Conservation (phyloP, 2,113 vertebrate species). For the Oncorhynchus clarkii region DNA sequence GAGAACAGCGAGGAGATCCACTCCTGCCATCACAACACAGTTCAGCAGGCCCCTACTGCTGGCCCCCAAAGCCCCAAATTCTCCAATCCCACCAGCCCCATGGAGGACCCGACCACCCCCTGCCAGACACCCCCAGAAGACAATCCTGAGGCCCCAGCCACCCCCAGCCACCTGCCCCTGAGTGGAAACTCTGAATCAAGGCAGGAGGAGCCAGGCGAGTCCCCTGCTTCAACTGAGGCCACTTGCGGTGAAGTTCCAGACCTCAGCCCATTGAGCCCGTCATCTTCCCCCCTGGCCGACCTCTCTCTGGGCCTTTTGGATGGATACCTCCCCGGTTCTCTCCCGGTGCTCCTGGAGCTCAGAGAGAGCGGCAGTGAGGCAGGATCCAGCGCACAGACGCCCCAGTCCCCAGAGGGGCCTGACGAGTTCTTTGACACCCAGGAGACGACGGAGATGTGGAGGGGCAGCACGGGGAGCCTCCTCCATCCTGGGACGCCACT, state of each 20-base stretch:
- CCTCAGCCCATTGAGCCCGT: conserved; percentile 10
- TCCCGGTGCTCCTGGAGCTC: conserved; percentile 74
- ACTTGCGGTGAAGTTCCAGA: not conserved
- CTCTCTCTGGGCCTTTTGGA: conserved; percentile 59
- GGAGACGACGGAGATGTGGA: conserved; percentile 70
- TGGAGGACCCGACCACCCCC: conserved; percentile 44
- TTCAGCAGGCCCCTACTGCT: conserved; percentile 23
- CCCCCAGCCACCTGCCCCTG: not conserved
- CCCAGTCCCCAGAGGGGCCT: conserved; percentile 68
- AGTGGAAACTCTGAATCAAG: not conserved
- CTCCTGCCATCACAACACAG: conserved; percentile 44
- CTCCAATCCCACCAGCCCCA: not conserved
- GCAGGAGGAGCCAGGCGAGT: not conserved
- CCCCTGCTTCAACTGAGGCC: not conserved
- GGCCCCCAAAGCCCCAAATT: conserved; percentile 24
- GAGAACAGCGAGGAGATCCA: conserved; percentile 80
- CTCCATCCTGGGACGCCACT: conserved; percentile 35
- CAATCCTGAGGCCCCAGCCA: not conserved
- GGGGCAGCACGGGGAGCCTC: conserved; percentile 49
- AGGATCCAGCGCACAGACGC: conserved; percentile 72
- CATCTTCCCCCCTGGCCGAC: conserved; percentile 52
- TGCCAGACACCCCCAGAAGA: conserved; percentile 38
- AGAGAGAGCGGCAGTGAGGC: conserved; percentile 77
- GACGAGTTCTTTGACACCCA: conserved; percentile 76
- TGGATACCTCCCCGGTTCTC: conserved; percentile 58